phyloP scores from a whole-genome alignment of 1,140 invertebrate species.

The Eubasilissa regina region DNA sequence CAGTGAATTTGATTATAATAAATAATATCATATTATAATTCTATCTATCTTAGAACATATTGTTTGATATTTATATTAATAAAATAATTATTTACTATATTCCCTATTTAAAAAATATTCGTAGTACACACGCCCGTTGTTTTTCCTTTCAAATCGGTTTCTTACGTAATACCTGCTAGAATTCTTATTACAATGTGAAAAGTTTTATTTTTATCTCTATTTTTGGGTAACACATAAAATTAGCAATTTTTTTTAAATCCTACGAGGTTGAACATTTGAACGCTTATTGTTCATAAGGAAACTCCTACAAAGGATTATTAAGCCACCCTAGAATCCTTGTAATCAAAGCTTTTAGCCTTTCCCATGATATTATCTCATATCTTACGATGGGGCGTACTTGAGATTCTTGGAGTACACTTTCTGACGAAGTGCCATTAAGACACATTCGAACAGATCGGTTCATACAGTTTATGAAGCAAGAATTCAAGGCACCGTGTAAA shows the following conservation, averaged over 20 bases:
- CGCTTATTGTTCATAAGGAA: neutral
- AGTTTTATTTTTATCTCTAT: no score
- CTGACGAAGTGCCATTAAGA: constrained; percentile 5
- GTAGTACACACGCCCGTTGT: no score
- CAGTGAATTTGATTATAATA: no score
- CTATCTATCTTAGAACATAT: no score
- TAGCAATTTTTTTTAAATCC: neutral
- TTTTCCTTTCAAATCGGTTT: no score
- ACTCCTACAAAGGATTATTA: neutral
- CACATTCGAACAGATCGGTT: neutral
- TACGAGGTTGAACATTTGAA: neutral
- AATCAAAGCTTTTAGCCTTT: neutral
- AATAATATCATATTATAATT: no score
- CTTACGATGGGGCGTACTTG: neutral
- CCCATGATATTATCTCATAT: constrained; percentile 3
- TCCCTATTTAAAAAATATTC: no score
- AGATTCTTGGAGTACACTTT: neutral
- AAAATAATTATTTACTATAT: no score
- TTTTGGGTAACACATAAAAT: neutral
- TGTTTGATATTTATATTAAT: no score
- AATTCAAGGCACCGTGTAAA: no score
- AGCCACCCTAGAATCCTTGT: neutral
- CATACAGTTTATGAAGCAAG: neutral
- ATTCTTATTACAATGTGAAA: no score
- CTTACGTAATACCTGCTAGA: no score